phyloP scores from a whole-genome alignment of 92 coral and sea anemone genomes.

The Umimayanthus kanabou region DNA sequence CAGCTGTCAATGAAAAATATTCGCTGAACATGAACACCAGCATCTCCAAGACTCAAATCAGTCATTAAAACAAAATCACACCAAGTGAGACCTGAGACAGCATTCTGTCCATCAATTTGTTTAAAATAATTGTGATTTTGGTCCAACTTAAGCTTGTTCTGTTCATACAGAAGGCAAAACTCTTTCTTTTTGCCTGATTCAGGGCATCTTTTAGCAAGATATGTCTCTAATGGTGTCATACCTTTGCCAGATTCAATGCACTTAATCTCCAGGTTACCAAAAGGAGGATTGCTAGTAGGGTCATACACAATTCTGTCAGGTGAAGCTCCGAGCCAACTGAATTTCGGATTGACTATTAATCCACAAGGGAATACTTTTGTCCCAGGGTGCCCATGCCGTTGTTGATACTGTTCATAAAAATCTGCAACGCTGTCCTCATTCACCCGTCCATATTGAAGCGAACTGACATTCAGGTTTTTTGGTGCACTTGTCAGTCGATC shows the following conservation, averaged over 20 bases:
- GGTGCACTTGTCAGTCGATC: slow-evolving; percentile 44
- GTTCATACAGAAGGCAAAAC: slow-evolving; percentile 49
- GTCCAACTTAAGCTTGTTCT: slow-evolving; percentile 40
- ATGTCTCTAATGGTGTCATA: slow-evolving; percentile 62
- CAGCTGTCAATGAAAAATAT: no score
- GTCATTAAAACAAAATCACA: slow-evolving; percentile 72
- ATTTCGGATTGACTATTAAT: slow-evolving; percentile 61
- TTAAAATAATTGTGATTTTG: slow-evolving; percentile 51
- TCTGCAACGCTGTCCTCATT: slow-evolving; percentile 58
- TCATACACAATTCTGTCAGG: slow-evolving; percentile 66
- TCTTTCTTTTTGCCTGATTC: slow-evolving; percentile 49
- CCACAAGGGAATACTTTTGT: slow-evolving; percentile 66
- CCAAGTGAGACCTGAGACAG: slow-evolving; percentile 64
- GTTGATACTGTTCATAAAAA: slow-evolving; percentile 48
- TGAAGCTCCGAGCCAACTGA: slow-evolving; percentile 69
- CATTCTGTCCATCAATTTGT: slow-evolving; percentile 70
- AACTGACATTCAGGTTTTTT: slow-evolving; percentile 51
- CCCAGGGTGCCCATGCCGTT: slow-evolving; percentile 64
- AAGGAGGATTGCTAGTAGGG: slow-evolving; percentile 54
- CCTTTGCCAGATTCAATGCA: slow-evolving; percentile 77
- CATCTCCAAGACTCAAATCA: slow-evolving; percentile 59
- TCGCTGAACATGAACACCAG: no score
- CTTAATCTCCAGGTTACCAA: no score
- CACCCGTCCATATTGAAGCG: slow-evolving; percentile 53
- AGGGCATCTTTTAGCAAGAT: slow-evolving; percentile 53